Conservation (phyloP, 2,113 vertebrate genomes). For the Lonchura striata region DNA sequence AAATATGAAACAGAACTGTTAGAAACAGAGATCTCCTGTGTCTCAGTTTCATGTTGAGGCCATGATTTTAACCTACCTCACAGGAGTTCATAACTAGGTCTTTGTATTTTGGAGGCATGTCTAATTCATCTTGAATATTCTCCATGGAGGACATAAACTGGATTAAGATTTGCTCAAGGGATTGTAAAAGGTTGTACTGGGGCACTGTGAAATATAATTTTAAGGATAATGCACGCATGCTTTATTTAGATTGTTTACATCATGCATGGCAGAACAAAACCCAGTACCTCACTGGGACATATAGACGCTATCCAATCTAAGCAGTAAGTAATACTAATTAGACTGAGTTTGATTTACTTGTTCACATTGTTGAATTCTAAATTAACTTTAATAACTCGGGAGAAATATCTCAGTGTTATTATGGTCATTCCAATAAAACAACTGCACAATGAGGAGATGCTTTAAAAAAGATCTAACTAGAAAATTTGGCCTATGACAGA, state of each 20-base stretch:
- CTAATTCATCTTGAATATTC: slow-evolving; percentile 25
- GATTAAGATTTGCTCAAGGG: slow-evolving; percentile 43
- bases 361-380: slow-evolving; percentile 28
- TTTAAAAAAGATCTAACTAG: slow-evolving; percentile 23
- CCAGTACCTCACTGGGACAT: slow-evolving; percentile 23
- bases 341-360: slow-evolving; percentile 40
- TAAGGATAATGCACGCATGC: background rate
- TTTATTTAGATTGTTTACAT: slow-evolving; percentile 52
- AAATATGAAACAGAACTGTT: background rate
- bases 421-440: slow-evolving; percentile 41
- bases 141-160: slow-evolving; percentile 8
- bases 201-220: background rate
- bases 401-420: slow-evolving; percentile 41
- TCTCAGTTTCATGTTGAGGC: background rate
- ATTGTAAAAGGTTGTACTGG: background rate
- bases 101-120: background rate
- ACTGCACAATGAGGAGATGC: background rate
- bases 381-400: slow-evolving; percentile 44
- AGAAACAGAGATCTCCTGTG: background rate
- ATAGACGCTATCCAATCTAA: background rate
- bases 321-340: slow-evolving; percentile 49
- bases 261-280: background rate
- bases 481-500: background rate
- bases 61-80: slow-evolving; percentile 6
- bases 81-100: slow-evolving; percentile 1